A percentile compares a stretch with the other conserved stretches of the same genome.
These are phyloP conservation scores for Kryptolebias marmoratus DNA, from an alignment of 2,113 vertebrate genomes.

Conservation along the genomic window DNA sequence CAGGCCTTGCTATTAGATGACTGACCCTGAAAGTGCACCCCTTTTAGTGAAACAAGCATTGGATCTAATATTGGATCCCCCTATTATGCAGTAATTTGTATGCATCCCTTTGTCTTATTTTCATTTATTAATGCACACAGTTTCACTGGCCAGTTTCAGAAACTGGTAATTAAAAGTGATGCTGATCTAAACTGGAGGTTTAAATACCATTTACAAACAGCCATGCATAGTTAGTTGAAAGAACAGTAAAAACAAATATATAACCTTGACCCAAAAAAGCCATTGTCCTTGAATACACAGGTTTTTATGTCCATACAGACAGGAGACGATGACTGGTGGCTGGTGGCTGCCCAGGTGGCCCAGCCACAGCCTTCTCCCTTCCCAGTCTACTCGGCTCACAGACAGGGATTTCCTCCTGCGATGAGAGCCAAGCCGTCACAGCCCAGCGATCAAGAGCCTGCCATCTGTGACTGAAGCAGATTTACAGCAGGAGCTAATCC, in stretches of 20 bases:
- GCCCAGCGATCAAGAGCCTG: conserved; percentile 79
- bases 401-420: conserved; percentile 82
- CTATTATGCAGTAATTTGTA: conserved; percentile 70
- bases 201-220: conserved; percentile 53
- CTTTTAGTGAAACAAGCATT: conserved; percentile 73
- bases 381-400: conserved; percentile 67
- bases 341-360: conserved; percentile 63
- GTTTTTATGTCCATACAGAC: conserved; percentile 47
- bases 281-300: conserved; percentile 46
- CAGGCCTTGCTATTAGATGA: conserved; percentile 68
- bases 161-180: conserved; percentile 70
- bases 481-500: conserved; percentile 82
- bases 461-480: conserved; percentile 81
- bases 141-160: conserved; percentile 56
- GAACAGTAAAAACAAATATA: conserved; percentile 48
- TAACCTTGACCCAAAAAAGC: conserved; percentile 31
- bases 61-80: conserved; percentile 67
- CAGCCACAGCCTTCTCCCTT: conserved; percentile 57
- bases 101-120: conserved; percentile 67
- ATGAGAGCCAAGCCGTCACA: conserved; percentile 82
- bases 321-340: conserved; percentile 70
- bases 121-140: conserved; percentile 67
- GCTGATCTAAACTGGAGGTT: conserved; percentile 56
- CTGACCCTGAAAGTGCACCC: conserved; percentile 73
- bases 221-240: conserved; percentile 44